These are phyloP conservation scores for Crocodylus rhombifer DNA, from an alignment of 2,797 vertebrate genomes.

Conservation along the genomic window DNA sequence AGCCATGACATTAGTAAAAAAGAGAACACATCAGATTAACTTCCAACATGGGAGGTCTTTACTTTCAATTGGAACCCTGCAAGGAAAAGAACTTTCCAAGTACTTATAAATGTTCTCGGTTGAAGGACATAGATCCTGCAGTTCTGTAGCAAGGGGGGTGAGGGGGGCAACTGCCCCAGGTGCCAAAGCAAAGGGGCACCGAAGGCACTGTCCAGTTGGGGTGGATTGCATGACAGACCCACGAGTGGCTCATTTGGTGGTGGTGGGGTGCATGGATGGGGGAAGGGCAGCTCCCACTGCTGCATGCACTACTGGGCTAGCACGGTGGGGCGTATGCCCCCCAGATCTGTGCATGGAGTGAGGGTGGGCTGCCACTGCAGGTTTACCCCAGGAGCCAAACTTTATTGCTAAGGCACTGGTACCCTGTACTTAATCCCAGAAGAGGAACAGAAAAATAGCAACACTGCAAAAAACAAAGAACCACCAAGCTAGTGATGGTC, in stretches of 20 bases:
- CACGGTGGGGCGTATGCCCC: neutral
- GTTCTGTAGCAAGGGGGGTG: no score
- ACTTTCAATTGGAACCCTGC: neutral
- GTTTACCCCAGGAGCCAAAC: neutral
- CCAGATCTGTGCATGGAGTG: neutral
- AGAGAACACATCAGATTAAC: neutral
- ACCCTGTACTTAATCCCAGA: neutral
- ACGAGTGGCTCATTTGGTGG: no score
- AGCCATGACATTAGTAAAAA: accelerated
- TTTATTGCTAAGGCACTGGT: neutral
- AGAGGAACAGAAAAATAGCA: accelerated
- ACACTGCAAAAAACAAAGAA: neutral
- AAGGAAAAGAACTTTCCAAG: accelerated
- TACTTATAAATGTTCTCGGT: no score
- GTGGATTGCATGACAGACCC: no score
- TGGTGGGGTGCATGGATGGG: no score
- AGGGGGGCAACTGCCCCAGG: no score
- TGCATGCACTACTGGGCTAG: no score
- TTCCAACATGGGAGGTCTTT: neutral
- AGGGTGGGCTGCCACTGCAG: no score
- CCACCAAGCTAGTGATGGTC: accelerated
- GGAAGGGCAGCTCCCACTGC: no score
- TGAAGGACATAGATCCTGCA: neutral
- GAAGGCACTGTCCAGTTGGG: no score
- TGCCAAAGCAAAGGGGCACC: no score